Evolutionary conservation across 1,140 invertebrate genomes (phyloP).

Genomic region (Musca vetustissima): DNA sequence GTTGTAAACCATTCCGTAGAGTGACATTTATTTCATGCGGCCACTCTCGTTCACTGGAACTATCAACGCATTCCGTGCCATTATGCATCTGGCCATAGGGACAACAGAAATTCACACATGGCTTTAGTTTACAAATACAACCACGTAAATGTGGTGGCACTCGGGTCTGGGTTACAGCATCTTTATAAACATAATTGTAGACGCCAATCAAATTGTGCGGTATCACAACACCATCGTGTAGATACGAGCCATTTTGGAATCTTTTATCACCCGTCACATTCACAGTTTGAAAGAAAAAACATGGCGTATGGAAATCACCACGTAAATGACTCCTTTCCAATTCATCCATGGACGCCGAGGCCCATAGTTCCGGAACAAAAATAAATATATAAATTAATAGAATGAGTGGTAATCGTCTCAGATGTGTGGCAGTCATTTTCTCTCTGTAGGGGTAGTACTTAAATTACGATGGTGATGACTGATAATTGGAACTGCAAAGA

Average conservation of each 20-base stretch:
- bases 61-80: conserved; percentile 33
- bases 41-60: conserved; percentile 30
- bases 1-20: conserved; percentile 28
- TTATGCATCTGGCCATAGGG: conserved; percentile 41
- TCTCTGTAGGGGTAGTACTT: neutral
- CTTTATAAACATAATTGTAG: conserved; percentile 44
- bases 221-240: conserved; percentile 41
- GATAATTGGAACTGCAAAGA: no score
- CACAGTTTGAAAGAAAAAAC: conserved; percentile 49
- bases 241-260: conserved; percentile 44
- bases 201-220: conserved; percentile 40
- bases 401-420: neutral
- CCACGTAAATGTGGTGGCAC: conserved; percentile 41
- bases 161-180: conserved; percentile 37
- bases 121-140: conserved; percentile 49
- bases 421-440: neutral
- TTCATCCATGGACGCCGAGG: neutral
- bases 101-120: conserved; percentile 50
- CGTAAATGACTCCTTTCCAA: conserved; percentile 34
- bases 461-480: neutral
- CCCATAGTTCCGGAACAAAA: conserved; percentile 19
- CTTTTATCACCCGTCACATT: conserved; percentile 39
- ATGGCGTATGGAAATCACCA: conserved; percentile 43
- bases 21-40: conserved; percentile 42
- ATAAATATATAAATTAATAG: conserved; percentile 5